Conservation (phyloP, 2,797 vertebrate genomes). For the Cryptoprocta ferox region DNA sequence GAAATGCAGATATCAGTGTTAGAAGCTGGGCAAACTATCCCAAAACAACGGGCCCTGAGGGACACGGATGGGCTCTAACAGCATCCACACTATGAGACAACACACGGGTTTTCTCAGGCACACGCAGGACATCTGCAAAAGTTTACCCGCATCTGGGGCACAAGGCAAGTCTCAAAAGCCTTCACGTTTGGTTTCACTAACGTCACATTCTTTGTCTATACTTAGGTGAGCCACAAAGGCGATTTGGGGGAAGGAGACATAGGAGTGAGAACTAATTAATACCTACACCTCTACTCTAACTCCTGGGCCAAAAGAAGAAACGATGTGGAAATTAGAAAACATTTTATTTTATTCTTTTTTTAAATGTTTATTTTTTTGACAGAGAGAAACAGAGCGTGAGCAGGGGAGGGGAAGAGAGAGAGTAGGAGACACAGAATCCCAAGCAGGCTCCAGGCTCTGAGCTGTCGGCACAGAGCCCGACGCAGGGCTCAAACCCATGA, state of each 20-base stretch:
- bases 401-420: neutral
- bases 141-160: neutral
- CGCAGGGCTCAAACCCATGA: fast-evolving
- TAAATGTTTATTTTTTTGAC: neutral
- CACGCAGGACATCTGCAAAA: neutral
- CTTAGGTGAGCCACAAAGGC: neutral
- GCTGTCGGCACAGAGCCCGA: neutral
- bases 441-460: neutral
- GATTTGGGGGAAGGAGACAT: neutral
- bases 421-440: neutral
- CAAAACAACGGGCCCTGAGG: neutral
- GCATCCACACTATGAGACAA: fast-evolving
- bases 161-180: neutral
- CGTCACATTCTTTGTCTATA: neutral
- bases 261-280: neutral
- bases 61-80: neutral
- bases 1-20: neutral
- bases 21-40: neutral
- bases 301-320: neutral
- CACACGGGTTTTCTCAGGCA: neutral
- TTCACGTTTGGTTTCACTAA: neutral
- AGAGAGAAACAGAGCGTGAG: neutral
- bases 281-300: neutral
- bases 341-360: neutral
- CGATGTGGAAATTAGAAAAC: neutral